Base-by-base conservation (phyloP, 2,888 invertebrate genomes). In the Spilosoma lubricipeda region DNA sequence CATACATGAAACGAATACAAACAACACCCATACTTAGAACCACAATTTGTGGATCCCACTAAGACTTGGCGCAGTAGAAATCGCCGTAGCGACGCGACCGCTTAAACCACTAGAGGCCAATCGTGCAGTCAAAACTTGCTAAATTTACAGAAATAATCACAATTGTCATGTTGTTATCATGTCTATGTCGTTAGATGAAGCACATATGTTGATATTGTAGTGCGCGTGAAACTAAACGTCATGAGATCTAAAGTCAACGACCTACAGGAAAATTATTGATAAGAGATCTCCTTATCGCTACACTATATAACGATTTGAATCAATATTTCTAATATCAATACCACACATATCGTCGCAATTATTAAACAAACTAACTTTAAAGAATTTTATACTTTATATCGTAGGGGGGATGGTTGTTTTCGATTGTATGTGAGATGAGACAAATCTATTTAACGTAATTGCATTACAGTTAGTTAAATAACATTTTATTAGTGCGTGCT, bases 221-320 rank as follows among this genome's bases (percentile, higher is more conserved):
- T 70, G 42, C 20, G n/a, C 39, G 42, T 15, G 36, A 42, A 39
- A 33, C 20, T 8, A 42, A 59, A 30, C 42, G 42, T 48, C 39
- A 63, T 68, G 27, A 20, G 52, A 72, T 30, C 59, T 67, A 36
- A 73, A 73, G 82, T 83, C 76, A 67, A 75, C 74, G 80, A 77
- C 82, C 78, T 68, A n/a, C 11, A 36, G 48, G 33, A 73, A 65
- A 63, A 18, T 56, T 74, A 73, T 73, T 8, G 73, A 76, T 75
- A 76, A 73, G 42, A 13, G 39, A 52, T 64, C 42, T 64, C 23
- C 72, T 68, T 73, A 73, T 68, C 72, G n/a, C 33, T 36, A 68
- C 45, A 70, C 52, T 45, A 71, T 72, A 27, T 67, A 75, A 67
- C 67, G 64, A 72, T 70, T 56, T 70, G 77, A 78, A 77, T 74